Evolutionary conservation across 2,797 vertebrate species (phyloP).

Genomic region (Mormyrus proboscirostris): DNA sequence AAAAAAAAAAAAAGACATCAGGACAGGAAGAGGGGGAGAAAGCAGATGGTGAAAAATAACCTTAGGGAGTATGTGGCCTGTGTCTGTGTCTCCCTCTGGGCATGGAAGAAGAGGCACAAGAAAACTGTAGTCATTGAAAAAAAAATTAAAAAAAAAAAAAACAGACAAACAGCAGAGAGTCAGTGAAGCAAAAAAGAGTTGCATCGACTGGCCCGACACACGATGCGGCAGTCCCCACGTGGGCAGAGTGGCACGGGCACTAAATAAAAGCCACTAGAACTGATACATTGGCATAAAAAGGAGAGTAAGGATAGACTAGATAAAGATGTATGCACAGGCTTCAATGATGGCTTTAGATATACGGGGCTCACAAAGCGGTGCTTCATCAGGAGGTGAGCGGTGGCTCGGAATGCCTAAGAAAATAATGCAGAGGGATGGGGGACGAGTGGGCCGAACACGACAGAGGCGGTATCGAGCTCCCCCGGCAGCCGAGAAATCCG

Average conservation of each 20-base stretch:
- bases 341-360: background rate
- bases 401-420: background rate
- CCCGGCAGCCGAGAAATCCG: background rate
- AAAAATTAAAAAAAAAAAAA: background rate
- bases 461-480: background rate
- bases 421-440: background rate
- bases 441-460: background rate
- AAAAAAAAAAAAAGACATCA: background rate
- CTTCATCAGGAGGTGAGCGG: background rate
- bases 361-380: background rate
- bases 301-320: background rate
- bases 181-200: background rate
- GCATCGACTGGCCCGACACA: background rate
- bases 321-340: background rate
- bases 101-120: background rate
- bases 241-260: background rate
- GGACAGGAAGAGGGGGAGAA: background rate
- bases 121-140: background rate
- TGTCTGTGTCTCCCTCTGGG: conserved; percentile 9
- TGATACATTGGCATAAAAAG: background rate
- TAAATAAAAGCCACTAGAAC: background rate
- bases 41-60: conserved; percentile 9
- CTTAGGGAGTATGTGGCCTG: background rate
- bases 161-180: background rate
- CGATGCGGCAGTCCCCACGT: background rate